Base-by-base conservation (phyloP, 1,140 invertebrate species). In the Heliconius hewitsoni region DNA sequence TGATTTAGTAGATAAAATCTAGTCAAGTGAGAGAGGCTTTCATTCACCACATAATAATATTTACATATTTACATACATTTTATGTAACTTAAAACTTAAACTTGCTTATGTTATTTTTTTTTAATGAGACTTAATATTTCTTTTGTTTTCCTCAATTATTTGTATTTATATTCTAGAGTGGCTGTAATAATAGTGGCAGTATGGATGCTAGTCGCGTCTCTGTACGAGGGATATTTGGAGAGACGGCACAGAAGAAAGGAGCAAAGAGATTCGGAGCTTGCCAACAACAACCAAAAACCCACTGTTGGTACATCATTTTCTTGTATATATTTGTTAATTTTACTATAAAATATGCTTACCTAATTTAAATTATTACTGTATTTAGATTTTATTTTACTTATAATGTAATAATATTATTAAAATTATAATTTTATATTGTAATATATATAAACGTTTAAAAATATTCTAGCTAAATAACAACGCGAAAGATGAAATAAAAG, bases 161-260 rank as follows among this genome's bases (percentile, higher is more conserved):
- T 23, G 55, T 23, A 23, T 57, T 23, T 16, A 4, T 66, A 27
- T 27, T 66, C 60, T 92, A 96, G 95, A 27, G 87, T 93, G 2
- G 91, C 95, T 3, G 89, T 91, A 16, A 82, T 93, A 8, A 71
- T 92, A 0, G 94, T 96, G 19, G 8, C 94, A 2, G n/a, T 95
- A 6, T 87, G 96, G 87, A 96, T 96, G 95, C 42, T 96, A 9
- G 87, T 94, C n/a, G 95, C 96, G 8, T 95, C 95, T 0, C 71
- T 95, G 1, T 96, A 96, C 89, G 96, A 96, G 76, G 88, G 91
- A 84, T 94, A 90, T 77, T 77, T 94, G 81, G 93, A 94, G 81
- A 78, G 89, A 34, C 83, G 81, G 1, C 91, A 91, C 79, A 85
- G 85, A 18, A 90, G 85, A 77, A 84, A 87, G 77, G 87, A 81